phyloP scores from a whole-genome alignment of 1,140 invertebrate species.

The Metopolophium dirhodum region DNA sequence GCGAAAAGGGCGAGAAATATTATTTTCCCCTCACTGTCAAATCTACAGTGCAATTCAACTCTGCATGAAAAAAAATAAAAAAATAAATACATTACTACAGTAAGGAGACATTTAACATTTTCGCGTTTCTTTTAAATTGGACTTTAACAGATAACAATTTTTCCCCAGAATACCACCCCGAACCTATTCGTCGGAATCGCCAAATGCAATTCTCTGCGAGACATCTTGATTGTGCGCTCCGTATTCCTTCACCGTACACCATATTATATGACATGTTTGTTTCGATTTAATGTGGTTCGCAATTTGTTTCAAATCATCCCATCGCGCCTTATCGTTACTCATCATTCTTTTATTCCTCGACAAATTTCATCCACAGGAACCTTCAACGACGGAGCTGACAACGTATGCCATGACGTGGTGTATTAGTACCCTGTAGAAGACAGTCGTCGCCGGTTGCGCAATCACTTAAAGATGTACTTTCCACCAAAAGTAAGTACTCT shows the following conservation, averaged over 20 bases:
- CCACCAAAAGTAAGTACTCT: not conserved
- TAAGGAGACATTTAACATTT: not conserved
- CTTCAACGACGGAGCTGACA: not conserved
- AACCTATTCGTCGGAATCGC: not conserved
- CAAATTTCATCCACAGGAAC: not conserved
- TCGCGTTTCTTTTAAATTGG: conserved; percentile 16
- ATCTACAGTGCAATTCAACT: conserved; percentile 4
- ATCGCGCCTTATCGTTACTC: not conserved
- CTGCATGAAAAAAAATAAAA: not conserved
- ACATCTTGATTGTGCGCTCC: not conserved
- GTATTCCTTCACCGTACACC: not conserved
- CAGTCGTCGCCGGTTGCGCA: too few relatives aligned
- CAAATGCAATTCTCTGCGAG: not conserved
- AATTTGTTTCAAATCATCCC: not conserved
- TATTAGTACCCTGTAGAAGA: not conserved
- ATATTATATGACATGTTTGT: not conserved
- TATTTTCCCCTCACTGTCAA: conserved; percentile 14
- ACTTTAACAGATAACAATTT: not conserved
- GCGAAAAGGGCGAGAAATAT: conserved; percentile 18
- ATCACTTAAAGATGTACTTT: not conserved
- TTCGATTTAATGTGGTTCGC: not conserved
- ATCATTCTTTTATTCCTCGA: not conserved
- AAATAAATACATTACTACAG: not conserved
- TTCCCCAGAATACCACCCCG: not conserved
- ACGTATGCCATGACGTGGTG: not conserved